phyloP scores from a whole-genome alignment of 2,797 vertebrate genomes.

The Siniperca obscura region DNA sequence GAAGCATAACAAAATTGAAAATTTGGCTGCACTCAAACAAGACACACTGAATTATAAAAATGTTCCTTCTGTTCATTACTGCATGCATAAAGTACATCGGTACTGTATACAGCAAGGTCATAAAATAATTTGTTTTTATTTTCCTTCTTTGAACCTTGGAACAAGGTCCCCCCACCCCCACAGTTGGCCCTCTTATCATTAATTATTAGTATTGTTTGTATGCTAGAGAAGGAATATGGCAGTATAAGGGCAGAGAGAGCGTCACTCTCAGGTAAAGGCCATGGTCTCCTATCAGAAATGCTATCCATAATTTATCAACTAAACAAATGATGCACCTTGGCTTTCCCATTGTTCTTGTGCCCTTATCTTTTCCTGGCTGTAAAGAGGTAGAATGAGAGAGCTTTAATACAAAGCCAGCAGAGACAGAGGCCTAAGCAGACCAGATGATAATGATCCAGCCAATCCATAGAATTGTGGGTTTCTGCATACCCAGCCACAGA shows the following conservation, averaged over 20 bases:
- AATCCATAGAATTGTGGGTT: constrained; percentile 24
- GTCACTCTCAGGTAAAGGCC: constrained; percentile 57
- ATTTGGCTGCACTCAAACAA: constrained; percentile 15
- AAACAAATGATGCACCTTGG: constrained; percentile 63
- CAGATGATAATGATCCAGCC: constrained; percentile 47
- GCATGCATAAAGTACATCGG: not conserved
- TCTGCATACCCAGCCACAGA: constrained; percentile 6
- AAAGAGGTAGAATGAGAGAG: constrained; percentile 27
- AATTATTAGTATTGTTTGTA: constrained; percentile 33
- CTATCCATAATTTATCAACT: constrained; percentile 65
- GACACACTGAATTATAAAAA: constrained; percentile 14
- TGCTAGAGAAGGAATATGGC: constrained; percentile 22
- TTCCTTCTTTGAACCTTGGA: not conserved
- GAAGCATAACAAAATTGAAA: constrained; percentile 19
- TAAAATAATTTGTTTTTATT: not conserved
- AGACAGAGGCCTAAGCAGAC: constrained; percentile 14
- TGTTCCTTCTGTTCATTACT: not conserved
- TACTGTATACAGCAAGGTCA: not conserved
- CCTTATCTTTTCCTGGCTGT: constrained; percentile 54
- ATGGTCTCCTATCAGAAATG: constrained; percentile 51
- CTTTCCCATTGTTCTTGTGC: constrained; percentile 61
- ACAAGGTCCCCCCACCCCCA: not conserved
- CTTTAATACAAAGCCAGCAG: constrained; percentile 40
- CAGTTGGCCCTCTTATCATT: constrained; percentile 22
- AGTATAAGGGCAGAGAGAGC: constrained; percentile 14